Evolutionary conservation across 2,113 vertebrate species (phyloP), one percentile per base, ranked within the genome.

Genomic region (Albula glossodonta): DNA sequence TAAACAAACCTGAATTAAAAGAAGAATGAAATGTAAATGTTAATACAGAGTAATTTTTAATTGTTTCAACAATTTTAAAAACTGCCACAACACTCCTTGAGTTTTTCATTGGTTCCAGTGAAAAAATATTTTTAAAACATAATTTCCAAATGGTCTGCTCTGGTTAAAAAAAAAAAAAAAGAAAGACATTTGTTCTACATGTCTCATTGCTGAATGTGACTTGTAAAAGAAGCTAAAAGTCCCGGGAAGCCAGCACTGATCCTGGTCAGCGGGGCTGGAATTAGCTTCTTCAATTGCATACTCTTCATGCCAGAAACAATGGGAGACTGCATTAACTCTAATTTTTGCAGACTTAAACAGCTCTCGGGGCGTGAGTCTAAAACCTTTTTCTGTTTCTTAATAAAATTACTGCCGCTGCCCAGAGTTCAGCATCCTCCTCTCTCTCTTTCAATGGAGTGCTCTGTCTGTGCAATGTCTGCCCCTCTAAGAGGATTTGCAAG

Each of bases 311-410:
- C n/a, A 41, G 74, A 9, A 5, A 19, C 50, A 50, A 9, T 25
- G 51, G 50, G 4, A 22, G 22, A 50, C 81, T 51, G 51, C 49
- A 25, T 83, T 83, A 2, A 83, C 22, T 66, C 82, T 2, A 13
- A 49, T 83, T 83, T 83, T 56, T 60, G 56, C 82, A 83, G 82
- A 66, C 31, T 83, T 83, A 48, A 81, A 48, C 19, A 53, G 10
- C 57, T 52, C 57, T 66, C 5, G 66, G 57, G 57, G 48, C 56
- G 48, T 15, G 9, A 70, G 82, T 83, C n/a, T 60, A 63, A 63
- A 57, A 15, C 82, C 3, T 66, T 83, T 50, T 51, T 19, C 12
- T 31, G 3, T 83, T n/a, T 82, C 53, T 83, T 48, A 60, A 63
- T 53, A 11, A 17, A 85, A 15, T 56, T 15, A 77, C 11, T 84